Base-by-base conservation (phyloP, 2,797 vertebrate species). In the Lepilemur ruficaudatus region DNA sequence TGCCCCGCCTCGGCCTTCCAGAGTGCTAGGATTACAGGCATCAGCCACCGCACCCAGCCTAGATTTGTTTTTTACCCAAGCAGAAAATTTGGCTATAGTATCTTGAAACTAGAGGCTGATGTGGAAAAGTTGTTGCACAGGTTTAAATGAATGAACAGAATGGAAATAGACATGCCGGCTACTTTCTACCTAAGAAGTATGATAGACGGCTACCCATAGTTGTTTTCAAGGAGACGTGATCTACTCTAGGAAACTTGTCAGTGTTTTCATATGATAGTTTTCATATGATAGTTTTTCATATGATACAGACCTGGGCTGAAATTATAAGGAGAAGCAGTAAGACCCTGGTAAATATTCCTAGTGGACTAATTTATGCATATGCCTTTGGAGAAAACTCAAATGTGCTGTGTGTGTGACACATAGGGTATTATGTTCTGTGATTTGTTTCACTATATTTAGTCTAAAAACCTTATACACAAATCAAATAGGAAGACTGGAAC, bases 391-490 rank as follows among this genome's bases (percentile, higher is more conserved):
- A 63, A 73, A 84, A 88, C 59, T 83, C 43, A 83, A 25, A 38
- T 79, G 63, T 76, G 28, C 41, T 70, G 43, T 76, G 7, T 73
- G 70, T 75, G 12, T 65, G 50, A 85, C 67, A 76, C 78, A 30
- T 13, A 72, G 15, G 65, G n/a, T 81, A 38, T 95, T 87, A 61
- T 41, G 61, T 10, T 76, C 35, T 92, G 1, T 81, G 57, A 57
- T 95, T 80, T 97, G 38, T 73, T 92, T 90, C 35, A 28, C 11
- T 79, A 2, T 87, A 48, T 92, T 81, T 75, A 86, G 23, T 89
- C 30, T 7, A 72, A 30, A 94, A 87, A n/a, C 23, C 38, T 83
- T 89, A 22, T 86, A 67, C 5, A 78, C 75, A 92, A 61, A 57
- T 69, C 61, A 93, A 15, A 82, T 82, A 52, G 67, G 41, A n/a